Percentiles rank a stretch among this genome's conserved stretches.
Evolutionary conservation across 2,797 vertebrate genomes (phyloP).

Genomic region (Loris lydekkerianus): DNA sequence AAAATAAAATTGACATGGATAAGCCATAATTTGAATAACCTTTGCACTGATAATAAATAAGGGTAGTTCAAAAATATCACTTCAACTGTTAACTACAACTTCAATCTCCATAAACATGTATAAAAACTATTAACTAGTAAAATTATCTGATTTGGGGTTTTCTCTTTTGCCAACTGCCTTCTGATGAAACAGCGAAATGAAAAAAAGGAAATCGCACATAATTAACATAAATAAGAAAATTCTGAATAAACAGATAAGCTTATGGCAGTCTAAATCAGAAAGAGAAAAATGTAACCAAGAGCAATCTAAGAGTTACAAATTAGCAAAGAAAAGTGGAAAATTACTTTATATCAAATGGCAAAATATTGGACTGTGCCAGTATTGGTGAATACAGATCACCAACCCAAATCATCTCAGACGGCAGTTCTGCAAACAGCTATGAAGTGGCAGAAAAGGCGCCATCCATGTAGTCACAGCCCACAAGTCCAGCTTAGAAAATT

Average conservation of each 20-base stretch:
- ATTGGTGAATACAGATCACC: neutral
- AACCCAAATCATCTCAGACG: neutral
- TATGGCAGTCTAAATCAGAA: conserved; percentile 19
- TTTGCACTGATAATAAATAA: conserved; percentile 54
- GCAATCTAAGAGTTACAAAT: neutral
- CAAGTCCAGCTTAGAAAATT: conserved; percentile 1
- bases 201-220: conserved; percentile 39
- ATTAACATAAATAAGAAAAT: conserved; percentile 53
- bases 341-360: neutral
- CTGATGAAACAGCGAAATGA: conserved; percentile 58
- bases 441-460: neutral
- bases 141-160: conserved; percentile 40
- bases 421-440: neutral
- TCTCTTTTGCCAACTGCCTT: conserved; percentile 5
- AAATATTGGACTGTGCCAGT: neutral
- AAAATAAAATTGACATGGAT: conserved; percentile 69
- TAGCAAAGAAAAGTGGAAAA: conserved; percentile 7
- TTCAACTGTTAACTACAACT: conserved; percentile 52
- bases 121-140: conserved; percentile 17
- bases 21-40: conserved; percentile 52
- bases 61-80: conserved; percentile 29
- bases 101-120: conserved; percentile 35
- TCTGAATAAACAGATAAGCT: conserved; percentile 40
- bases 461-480: neutral
- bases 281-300: neutral